These are phyloP conservation scores for Gastrophysa polygoni DNA, from an alignment of 2,888 invertebrate species.

Conservation along the genomic window DNA sequence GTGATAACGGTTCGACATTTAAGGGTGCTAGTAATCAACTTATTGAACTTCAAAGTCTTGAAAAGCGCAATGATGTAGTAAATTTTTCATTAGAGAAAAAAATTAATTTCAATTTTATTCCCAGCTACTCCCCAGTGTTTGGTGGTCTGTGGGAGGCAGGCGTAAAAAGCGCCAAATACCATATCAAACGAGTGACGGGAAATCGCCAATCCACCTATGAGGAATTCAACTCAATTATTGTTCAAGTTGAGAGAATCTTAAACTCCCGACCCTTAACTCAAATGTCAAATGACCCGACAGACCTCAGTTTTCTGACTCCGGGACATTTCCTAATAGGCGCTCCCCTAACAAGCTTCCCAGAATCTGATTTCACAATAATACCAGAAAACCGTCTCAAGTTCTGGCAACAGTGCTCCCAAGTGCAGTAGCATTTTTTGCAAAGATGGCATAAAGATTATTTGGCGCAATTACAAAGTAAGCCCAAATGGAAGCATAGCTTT, in stretches of 20 bases:
- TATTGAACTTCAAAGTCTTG: slow-evolving; percentile 6
- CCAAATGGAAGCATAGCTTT: slow-evolving; percentile 25
- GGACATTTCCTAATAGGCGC: slow-evolving; percentile 41
- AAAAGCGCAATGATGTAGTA: background rate
- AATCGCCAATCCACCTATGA: slow-evolving; percentile 40
- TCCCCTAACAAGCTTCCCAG: slow-evolving; percentile 23
- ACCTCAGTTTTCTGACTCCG: slow-evolving; percentile 37
- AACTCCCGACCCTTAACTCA: slow-evolving; percentile 45
- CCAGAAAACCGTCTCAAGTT: slow-evolving; percentile 28
- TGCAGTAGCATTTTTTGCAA: slow-evolving; percentile 38
- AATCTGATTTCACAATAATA: slow-evolving; percentile 24
- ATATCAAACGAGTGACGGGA: slow-evolving; percentile 39
- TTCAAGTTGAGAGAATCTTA: slow-evolving; percentile 44
- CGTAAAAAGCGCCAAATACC: slow-evolving; percentile 45
- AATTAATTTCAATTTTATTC: slow-evolving; percentile 1
- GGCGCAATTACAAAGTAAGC: slow-evolving; percentile 33
- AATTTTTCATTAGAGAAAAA: background rate
- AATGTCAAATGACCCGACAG: slow-evolving; percentile 38
- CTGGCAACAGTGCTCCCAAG: slow-evolving; percentile 36
- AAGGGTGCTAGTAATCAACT: slow-evolving; percentile 22
- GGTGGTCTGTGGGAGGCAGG: slow-evolving; percentile 48
- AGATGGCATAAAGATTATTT: slow-evolving; percentile 41
- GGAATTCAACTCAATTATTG: slow-evolving; percentile 42
- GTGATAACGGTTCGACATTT: slow-evolving; percentile 36
- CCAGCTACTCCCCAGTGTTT: slow-evolving; percentile 5